phyloP scores from a whole-genome alignment of 2,797 vertebrate genomes.

The Danionella dracula region DNA sequence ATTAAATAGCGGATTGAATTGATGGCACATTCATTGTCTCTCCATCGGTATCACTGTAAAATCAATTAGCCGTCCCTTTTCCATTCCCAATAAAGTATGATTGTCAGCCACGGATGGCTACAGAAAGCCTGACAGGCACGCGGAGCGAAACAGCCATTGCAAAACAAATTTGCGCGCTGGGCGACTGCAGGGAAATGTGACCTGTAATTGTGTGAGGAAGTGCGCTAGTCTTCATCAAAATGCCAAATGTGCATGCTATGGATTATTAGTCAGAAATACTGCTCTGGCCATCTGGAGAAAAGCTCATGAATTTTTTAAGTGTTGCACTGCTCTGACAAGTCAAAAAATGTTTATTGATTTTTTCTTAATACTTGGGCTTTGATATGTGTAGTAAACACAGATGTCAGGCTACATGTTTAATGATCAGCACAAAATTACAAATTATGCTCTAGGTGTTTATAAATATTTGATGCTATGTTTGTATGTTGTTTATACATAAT shows the following conservation, averaged over 20 bases:
- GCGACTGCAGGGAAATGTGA: conserved; percentile 61
- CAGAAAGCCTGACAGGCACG: conserved; percentile 86
- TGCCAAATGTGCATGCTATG: conserved; percentile 63
- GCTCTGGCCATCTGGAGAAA: conserved; percentile 54
- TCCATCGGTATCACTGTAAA: conserved; percentile 99
- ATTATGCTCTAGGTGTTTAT: conserved; percentile 13
- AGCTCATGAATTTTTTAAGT: conserved; percentile 54
- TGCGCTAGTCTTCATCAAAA: conserved; percentile 71
- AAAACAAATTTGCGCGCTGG: conserved; percentile 70
- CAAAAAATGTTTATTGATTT: conserved; percentile 59
- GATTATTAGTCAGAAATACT: conserved; percentile 67
- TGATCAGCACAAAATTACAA: conserved; percentile 15
- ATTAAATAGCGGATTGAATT: conserved; percentile 99
- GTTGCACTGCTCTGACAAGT: conserved; percentile 42
- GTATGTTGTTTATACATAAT: too few species aligned
- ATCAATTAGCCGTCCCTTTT: conserved; percentile 99
- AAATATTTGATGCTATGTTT: too few species aligned
- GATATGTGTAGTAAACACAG: conserved; percentile 9
- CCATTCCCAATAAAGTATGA: conserved; percentile 98
- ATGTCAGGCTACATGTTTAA: conserved; percentile 30
- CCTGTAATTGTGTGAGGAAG: conserved; percentile 69
- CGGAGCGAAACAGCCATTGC: conserved; percentile 63
- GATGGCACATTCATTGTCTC: conserved; percentile 99
- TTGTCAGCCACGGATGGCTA: conserved; percentile 89
- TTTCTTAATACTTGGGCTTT: conserved; percentile 50